phyloP scores from a whole-genome alignment of 2,113 vertebrate genomes.

The Crocuta crocuta region DNA sequence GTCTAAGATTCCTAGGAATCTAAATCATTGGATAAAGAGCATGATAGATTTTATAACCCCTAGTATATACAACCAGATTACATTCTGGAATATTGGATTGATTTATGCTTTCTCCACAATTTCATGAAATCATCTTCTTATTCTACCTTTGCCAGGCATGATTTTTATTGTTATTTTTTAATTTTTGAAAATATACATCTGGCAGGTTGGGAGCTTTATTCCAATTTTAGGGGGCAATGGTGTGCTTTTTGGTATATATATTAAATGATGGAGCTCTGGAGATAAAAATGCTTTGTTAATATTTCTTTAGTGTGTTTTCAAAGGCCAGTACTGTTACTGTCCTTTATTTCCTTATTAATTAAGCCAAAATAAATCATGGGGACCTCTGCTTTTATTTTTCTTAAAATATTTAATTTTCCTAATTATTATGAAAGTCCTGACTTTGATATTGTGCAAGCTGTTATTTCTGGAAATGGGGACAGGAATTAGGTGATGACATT shows the following conservation, averaged over 20 bases:
- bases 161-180: neutral
- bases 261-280: neutral
- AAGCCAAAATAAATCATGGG: neutral
- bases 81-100: neutral
- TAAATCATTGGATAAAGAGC: neutral
- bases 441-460: neutral
- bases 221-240: no score
- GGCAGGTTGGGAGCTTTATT: neutral
- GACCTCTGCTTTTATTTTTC: neutral
- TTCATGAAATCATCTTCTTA: neutral
- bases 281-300: neutral
- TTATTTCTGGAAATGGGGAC: neutral
- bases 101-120: neutral
- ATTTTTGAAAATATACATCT: neutral
- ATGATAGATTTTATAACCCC: neutral
- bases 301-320: neutral
- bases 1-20: neutral
- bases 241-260: fast-evolving
- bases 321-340: no score
- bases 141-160: neutral
- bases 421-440: neutral
- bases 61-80: neutral
- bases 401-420: neutral
- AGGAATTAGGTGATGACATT: neutral
- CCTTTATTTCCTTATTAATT: neutral